These are phyloP conservation scores for Venturia canescens DNA, from an alignment of 1,140 invertebrate species.

Conservation along the genomic window DNA sequence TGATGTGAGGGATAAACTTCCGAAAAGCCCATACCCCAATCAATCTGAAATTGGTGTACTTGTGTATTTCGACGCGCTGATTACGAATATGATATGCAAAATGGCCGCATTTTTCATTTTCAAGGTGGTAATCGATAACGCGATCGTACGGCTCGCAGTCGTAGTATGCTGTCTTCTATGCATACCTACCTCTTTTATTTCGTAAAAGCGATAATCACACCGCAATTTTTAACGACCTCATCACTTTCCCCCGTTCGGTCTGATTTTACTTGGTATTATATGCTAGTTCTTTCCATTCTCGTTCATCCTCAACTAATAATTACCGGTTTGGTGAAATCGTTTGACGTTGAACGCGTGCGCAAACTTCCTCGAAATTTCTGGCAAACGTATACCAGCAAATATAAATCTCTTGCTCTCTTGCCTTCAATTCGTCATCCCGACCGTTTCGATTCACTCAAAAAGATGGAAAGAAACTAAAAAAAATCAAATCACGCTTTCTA, in stretches of 20 bases:
- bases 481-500: not conserved
- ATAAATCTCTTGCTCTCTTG: not conserved
- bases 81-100: too few species aligned
- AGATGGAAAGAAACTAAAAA: not conserved
- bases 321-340: not conserved
- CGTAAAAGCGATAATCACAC: not conserved
- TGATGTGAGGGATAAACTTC: too few species aligned
- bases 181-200: not conserved
- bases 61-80: too few species aligned
- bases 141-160: not conserved
- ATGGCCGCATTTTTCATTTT: too few species aligned
- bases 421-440: not conserved
- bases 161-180: not conserved
- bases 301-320: not conserved
- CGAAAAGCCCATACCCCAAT: too few species aligned
- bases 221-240: too few species aligned
- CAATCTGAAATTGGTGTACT: too few species aligned
- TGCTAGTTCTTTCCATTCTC: not conserved
- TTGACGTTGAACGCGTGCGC: not conserved
- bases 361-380: conserved; percentile 25
- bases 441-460: conserved; percentile 5
- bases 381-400: not conserved
- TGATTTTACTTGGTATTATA: not conserved
- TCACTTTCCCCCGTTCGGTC: too few species aligned
- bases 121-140: not conserved